Conservation (phyloP, 2,113 vertebrate species). For the Pomatostomus ruficeps region DNA sequence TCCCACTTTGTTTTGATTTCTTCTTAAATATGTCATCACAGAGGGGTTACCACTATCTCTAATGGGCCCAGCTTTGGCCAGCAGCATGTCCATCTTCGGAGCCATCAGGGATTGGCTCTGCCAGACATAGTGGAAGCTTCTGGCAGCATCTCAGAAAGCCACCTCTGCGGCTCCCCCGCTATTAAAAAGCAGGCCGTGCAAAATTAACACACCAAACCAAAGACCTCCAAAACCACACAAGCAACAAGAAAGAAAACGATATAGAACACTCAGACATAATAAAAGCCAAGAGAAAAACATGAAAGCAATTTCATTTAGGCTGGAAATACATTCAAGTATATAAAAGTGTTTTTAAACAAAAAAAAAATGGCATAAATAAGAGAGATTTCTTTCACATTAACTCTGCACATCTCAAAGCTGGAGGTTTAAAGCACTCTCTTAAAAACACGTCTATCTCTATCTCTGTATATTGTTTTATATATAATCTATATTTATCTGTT, state of each 20-base stretch:
- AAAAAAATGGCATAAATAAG: neutral
- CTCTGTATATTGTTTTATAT: neutral
- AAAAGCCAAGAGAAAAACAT: neutral
- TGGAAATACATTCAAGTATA: neutral
- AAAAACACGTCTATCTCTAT: neutral
- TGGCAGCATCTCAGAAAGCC: neutral
- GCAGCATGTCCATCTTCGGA: neutral
- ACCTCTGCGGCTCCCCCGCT: fast-evolving
- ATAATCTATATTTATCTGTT: neutral
- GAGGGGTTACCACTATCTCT: neutral
- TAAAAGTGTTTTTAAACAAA: neutral
- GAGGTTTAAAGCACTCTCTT: neutral
- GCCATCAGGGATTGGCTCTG: neutral
- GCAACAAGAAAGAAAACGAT: neutral
- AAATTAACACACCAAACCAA: neutral
- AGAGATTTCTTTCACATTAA: neutral
- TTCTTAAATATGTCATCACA: neutral
- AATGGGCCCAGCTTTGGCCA: neutral
- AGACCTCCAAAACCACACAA: neutral
- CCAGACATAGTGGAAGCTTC: fast-evolving
- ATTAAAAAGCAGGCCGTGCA: fast-evolving
- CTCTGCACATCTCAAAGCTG: neutral
- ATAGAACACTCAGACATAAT: neutral
- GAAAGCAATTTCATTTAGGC: neutral
- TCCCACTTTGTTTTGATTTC: neutral